A percentile compares a stretch with the other conserved stretches of the same genome.
Conservation (phyloP, 2,113 vertebrate genomes). For the Poecile atricapillus region DNA sequence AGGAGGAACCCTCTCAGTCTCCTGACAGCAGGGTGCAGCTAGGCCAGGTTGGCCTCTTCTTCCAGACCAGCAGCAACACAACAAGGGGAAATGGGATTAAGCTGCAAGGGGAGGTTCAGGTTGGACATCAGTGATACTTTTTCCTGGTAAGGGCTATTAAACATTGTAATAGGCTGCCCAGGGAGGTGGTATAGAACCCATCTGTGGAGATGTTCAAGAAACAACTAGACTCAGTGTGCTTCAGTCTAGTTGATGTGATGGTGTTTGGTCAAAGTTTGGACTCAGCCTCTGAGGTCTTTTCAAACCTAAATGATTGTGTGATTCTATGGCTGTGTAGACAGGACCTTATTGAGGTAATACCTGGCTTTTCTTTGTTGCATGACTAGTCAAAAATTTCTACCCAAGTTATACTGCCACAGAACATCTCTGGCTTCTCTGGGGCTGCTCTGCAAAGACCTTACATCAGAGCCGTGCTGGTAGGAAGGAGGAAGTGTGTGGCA, state of each 20-base stretch:
- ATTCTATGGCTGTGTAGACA: accelerated
- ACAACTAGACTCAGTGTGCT: accelerated
- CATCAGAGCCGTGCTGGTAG: background rate
- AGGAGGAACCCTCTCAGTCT: background rate
- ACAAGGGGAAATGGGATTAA: background rate
- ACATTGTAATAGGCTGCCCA: background rate
- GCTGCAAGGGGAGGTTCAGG: background rate
- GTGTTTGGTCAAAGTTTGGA: background rate
- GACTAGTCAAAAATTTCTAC: background rate
- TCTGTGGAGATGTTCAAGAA: background rate
- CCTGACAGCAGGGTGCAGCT: background rate
- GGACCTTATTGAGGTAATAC: background rate
- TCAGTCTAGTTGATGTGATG: background rate
- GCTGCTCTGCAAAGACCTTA: background rate
- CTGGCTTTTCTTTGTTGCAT: background rate
- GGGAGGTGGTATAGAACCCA: background rate
- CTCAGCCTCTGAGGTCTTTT: background rate
- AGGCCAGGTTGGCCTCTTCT: background rate
- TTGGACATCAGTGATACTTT: background rate
- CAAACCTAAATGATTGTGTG: background rate
- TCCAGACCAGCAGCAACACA: background rate
- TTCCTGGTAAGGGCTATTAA: background rate
- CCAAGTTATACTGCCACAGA: background rate
- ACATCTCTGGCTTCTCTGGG: accelerated
- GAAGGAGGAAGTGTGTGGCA: background rate